Conservation (phyloP, 2,797 vertebrate genomes). For the Gambelia wislizenii region DNA sequence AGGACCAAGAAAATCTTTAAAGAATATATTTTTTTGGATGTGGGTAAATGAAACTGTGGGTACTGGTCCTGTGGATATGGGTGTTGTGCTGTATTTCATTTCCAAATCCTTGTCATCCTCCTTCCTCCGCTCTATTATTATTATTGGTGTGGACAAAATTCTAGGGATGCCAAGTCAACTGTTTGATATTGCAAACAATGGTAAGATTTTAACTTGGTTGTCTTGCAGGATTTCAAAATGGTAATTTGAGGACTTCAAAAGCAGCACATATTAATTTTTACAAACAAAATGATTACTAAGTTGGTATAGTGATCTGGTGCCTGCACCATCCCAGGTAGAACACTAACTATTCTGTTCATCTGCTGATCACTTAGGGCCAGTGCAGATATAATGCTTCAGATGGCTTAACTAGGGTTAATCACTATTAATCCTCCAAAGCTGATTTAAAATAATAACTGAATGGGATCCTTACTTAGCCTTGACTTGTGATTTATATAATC, state of each 20-base stretch:
- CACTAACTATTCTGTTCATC: background rate
- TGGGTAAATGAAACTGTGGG: too few species aligned
- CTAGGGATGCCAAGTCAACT: background rate
- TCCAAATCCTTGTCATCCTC: too few species aligned
- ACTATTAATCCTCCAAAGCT: background rate
- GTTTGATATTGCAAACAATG: background rate
- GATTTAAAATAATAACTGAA: background rate
- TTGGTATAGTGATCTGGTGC: constrained; percentile 1
- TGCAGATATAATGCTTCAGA: background rate
- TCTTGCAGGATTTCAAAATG: background rate
- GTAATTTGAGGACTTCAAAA: background rate
- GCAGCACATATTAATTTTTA: constrained; percentile 13
- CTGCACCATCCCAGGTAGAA: background rate
- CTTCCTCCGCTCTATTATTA: too few species aligned
- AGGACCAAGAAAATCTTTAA: too few species aligned
- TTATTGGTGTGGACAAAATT: too few species aligned
- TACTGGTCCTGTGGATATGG: too few species aligned
- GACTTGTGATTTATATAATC: too few species aligned
- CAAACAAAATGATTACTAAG: background rate
- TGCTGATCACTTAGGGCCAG: background rate
- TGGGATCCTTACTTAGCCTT: background rate
- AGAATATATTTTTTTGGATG: too few species aligned
- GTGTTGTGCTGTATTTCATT: too few species aligned
- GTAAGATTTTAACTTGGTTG: background rate
- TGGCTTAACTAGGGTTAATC: background rate